Conservation (phyloP, 2,888 invertebrate species). For the Peribatodes rhomboidaria region DNA sequence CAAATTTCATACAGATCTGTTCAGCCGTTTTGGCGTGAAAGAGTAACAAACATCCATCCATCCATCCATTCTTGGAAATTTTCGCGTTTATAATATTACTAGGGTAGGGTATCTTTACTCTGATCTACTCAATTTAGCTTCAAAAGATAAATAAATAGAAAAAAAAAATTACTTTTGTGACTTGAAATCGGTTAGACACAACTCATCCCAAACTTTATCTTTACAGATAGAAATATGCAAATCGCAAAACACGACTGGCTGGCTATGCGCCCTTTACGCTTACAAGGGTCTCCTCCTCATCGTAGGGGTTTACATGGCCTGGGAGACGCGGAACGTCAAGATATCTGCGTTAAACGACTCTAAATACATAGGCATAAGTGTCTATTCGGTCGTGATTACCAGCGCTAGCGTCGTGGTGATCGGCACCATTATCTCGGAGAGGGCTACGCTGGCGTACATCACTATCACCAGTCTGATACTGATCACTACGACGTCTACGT, state of each 20-base stretch:
- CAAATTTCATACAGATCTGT: too few relatives aligned
- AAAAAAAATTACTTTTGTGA: too few relatives aligned
- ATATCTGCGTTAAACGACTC: conserved; percentile 97
- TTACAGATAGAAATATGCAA: conserved; percentile 95
- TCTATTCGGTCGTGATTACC: conserved; percentile 96
- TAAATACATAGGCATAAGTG: conserved; percentile 96
- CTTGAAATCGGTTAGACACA: background rate
- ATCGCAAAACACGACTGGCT: conserved; percentile 94
- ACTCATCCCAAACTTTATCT: conserved; percentile 22
- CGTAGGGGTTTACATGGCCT: conserved; percentile 98
- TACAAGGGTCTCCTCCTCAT: conserved; percentile 96
- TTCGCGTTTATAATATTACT: too few relatives aligned
- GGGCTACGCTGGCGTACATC: conserved; percentile 92
- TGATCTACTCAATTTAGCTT: too few relatives aligned
- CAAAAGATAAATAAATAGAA: background rate
- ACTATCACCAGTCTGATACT: conserved; percentile 94
- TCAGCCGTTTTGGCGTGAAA: too few relatives aligned
- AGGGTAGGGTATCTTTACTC: too few relatives aligned
- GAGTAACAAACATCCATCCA: too few relatives aligned
- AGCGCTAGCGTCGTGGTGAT: conserved; percentile 95
- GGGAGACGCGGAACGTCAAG: conserved; percentile 97
- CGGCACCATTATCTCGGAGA: conserved; percentile 94
- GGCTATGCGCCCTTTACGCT: conserved; percentile 96
- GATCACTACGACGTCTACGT: conserved; percentile 94
- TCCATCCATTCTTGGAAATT: too few relatives aligned